Conservation (phyloP, 2,113 vertebrate genomes). For the Illadopsis cleaveri region DNA sequence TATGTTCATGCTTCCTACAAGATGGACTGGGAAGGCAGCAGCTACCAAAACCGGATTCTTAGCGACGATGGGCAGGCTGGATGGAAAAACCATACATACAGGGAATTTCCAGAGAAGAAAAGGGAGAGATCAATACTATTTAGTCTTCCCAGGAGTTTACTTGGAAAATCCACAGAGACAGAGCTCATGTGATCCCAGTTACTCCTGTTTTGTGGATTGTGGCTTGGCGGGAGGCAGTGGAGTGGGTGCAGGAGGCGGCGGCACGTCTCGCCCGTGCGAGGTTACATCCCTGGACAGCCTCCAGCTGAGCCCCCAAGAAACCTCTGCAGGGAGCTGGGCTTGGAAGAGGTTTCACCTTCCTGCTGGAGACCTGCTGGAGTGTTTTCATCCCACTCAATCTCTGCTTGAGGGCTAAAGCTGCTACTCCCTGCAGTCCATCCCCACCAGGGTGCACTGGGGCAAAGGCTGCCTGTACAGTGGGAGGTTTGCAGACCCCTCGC, state of each 20-base stretch:
- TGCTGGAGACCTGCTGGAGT: background rate
- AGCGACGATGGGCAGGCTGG: rapidly evolving
- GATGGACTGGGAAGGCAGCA: background rate
- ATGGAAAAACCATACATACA: background rate
- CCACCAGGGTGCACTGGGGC: rapidly evolving
- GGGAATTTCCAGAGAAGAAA: background rate
- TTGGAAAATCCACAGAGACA: background rate
- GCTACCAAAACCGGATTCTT: background rate
- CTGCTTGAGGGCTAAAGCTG: background rate
- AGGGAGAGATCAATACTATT: background rate
- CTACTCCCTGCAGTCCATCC: rapidly evolving
- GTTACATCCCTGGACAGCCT: background rate
- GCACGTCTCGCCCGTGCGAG: rapidly evolving
- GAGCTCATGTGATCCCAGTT: rapidly evolving
- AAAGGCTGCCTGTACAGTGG: rapidly evolving
- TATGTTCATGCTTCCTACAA: background rate
- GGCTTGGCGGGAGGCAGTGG: background rate
- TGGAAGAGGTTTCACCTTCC: background rate
- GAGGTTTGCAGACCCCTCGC: background rate
- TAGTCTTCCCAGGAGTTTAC: background rate
- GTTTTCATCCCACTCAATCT: background rate
- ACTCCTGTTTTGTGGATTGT: background rate
- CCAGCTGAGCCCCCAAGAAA: background rate
- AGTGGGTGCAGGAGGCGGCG: background rate
- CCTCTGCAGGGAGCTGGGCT: background rate